These are phyloP conservation scores for Streptopelia turtur DNA, from an alignment of 2,797 vertebrate genomes.

Conservation along the genomic window DNA sequence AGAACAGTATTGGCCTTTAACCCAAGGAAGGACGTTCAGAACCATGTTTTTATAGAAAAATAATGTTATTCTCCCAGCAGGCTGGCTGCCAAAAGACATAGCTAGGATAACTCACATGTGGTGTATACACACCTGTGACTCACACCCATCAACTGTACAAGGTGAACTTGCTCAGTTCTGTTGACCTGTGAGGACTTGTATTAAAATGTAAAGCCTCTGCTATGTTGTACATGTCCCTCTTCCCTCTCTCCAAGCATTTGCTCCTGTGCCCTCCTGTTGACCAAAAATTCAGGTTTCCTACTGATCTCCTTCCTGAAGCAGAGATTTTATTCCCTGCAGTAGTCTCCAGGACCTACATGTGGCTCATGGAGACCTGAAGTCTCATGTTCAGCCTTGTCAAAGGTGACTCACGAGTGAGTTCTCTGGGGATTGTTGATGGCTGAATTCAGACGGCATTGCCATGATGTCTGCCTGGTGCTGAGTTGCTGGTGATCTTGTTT, in stretches of 20 bases:
- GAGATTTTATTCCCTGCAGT: background rate
- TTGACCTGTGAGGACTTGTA: background rate
- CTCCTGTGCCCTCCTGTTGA: background rate
- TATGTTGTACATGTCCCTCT: background rate
- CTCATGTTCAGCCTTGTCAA: background rate
- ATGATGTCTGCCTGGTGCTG: background rate
- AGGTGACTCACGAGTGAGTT: background rate
- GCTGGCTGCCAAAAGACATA: background rate
- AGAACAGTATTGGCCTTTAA: background rate
- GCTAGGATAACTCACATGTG: background rate
- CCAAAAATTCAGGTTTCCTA: background rate
- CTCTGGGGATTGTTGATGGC: background rate
- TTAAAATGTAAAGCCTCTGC: constrained; percentile 3
- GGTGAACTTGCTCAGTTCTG: background rate
- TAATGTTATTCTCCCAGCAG: background rate
- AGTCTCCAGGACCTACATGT: background rate
- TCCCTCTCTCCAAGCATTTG: background rate
- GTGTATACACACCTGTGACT: background rate
- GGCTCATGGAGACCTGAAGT: background rate
- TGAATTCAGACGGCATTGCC: background rate
- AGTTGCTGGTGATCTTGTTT: background rate
- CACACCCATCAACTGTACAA: background rate
- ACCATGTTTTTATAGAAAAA: background rate
- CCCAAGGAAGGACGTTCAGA: background rate
- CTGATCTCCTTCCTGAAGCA: background rate